A percentile compares a stretch with the other conserved stretches of the same genome.
Evolutionary conservation across 23 tunicate genomes (phyloP).

Genomic region (Ciona savignyi): DNA sequence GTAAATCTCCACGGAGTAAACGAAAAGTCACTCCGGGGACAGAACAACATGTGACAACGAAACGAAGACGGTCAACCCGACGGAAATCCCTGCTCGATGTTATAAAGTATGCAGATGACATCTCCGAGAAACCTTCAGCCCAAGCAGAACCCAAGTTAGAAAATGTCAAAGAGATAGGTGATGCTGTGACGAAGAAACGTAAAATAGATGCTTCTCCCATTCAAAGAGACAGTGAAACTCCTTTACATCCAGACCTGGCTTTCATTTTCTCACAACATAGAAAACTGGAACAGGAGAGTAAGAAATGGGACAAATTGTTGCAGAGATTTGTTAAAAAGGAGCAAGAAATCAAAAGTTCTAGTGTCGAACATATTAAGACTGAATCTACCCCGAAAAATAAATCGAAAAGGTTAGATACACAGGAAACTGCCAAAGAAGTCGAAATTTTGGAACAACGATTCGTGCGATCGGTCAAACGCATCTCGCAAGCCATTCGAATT

Average conservation of each 20-base stretch:
- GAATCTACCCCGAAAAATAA: not conserved
- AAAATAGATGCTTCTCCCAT: not conserved
- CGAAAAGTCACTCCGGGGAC: no score
- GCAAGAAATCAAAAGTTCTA: not conserved
- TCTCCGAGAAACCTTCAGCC: not conserved
- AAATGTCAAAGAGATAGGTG: no score
- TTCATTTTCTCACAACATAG: not conserved
- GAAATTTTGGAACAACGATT: conserved; percentile 6
- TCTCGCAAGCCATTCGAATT: not conserved
- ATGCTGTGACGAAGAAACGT: not conserved
- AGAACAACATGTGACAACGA: not conserved
- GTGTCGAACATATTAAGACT: not conserved
- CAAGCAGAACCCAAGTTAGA: not conserved
- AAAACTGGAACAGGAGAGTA: not conserved
- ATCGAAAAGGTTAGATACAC: not conserved
- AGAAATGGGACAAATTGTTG: conserved; percentile 4
- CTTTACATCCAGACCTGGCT: not conserved
- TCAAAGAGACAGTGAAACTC: no score
- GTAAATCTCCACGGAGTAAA: no score
- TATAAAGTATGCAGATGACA: not conserved
- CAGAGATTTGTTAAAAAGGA: conserved; percentile 3
- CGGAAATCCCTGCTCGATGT: not conserved
- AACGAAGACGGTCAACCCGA: not conserved
- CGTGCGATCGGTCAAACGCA: not conserved
- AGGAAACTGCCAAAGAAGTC: not conserved